Evolutionary conservation across 92 coral and sea anemone species (phyloP).

Genomic region (Muricea muricata): DNA sequence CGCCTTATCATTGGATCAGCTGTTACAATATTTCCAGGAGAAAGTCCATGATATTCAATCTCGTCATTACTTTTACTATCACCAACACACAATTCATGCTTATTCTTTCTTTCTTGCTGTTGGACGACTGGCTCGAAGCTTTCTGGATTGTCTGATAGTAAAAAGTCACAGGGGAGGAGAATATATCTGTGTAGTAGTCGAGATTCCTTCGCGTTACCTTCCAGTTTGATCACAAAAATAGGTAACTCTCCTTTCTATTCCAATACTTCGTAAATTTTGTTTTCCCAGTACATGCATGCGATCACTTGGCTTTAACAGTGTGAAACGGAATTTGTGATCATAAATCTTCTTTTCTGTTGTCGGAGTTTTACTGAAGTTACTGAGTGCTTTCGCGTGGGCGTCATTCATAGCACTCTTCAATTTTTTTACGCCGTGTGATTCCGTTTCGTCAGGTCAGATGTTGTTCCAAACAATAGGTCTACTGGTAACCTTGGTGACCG

Average conservation of each 20-base stretch:
- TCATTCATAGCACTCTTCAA: not conserved
- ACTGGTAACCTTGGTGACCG: constrained; percentile 2
- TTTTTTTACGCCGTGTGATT: not conserved
- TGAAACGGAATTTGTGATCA: constrained; percentile 7
- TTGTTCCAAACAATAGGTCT: constrained; percentile 3
- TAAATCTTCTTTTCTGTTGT: not conserved
- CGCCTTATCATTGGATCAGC: not conserved
- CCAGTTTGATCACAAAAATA: not conserved
- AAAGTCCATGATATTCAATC: not conserved
- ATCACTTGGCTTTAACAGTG: not conserved
- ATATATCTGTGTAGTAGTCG: not conserved
- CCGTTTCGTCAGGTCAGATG: not conserved
- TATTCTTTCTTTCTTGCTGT: not conserved
- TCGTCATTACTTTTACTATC: not conserved
- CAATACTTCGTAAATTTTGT: not conserved
- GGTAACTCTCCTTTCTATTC: not conserved
- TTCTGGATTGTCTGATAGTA: not conserved
- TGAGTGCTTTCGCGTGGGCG: not conserved
- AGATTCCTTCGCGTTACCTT: not conserved
- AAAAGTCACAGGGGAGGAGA: constrained; percentile 6
- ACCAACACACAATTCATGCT: not conserved
- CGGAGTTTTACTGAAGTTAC: not conserved
- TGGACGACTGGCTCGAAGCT: no score
- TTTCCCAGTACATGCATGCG: not conserved
- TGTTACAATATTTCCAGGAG: not conserved